Conservation (phyloP, 2,113 vertebrate species). For the Rutilus rutilus region DNA sequence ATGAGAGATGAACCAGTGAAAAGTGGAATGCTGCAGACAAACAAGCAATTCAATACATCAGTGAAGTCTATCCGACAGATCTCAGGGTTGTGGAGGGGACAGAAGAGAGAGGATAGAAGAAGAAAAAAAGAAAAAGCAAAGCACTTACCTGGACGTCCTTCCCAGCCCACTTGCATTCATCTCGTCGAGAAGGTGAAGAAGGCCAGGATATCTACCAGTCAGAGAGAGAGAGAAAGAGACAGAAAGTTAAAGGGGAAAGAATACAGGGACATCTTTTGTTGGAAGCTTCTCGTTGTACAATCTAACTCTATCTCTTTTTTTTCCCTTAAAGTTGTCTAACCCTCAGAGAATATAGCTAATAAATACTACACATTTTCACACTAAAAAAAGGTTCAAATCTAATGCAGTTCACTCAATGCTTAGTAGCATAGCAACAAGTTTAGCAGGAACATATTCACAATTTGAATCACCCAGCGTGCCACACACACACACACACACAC, state of each 20-base stretch:
- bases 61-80: slow-evolving; percentile 12
- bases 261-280: not conserved
- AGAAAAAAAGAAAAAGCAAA: not conserved
- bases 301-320: too few relatives aligned
- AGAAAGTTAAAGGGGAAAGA: not conserved
- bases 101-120: not conserved
- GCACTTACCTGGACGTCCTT: slow-evolving; percentile 90
- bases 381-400: not conserved
- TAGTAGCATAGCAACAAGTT: not conserved
- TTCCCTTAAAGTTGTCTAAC: not conserved
- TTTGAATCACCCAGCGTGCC: not conserved
- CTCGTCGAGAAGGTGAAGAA: slow-evolving; percentile 87
- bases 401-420: not conserved
- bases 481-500: not conserved
- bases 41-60: not conserved
- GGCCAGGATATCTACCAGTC: slow-evolving; percentile 89
- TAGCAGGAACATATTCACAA: not conserved
- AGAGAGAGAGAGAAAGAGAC: slow-evolving; percentile 9
- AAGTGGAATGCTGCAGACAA: not conserved
- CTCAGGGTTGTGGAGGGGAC: slow-evolving; percentile 2
- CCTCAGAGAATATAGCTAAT: not conserved
- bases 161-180: slow-evolving; percentile 98
- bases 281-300: not conserved
- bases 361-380: not conserved
- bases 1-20: not conserved